These are phyloP conservation scores for Odocoileus virginianus DNA, from an alignment of 2,113 vertebrate genomes.

Conservation along the genomic window DNA sequence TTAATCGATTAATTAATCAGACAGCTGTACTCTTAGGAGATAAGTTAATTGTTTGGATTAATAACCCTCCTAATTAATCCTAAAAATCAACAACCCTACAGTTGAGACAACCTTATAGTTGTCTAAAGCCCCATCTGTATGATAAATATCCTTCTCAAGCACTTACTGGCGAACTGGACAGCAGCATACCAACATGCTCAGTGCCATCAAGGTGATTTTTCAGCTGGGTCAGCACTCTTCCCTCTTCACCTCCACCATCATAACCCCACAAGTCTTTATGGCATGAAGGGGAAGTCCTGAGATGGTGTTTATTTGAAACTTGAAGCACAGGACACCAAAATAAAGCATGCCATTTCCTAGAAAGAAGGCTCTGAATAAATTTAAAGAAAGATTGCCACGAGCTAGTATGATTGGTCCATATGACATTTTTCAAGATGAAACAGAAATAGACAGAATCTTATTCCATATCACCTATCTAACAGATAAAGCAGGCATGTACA, in stretches of 20 bases:
- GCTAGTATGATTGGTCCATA: not conserved
- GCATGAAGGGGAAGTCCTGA: not conserved
- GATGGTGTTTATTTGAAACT: not conserved
- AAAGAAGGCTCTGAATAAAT: not conserved
- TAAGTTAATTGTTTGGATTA: constrained; percentile 83
- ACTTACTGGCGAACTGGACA: constrained; percentile 13
- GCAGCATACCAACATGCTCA: not conserved
- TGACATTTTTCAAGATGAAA: not conserved
- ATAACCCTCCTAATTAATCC: constrained; percentile 82
- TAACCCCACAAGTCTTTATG: not conserved
- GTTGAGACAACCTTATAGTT: constrained; percentile 47
- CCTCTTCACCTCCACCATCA: not conserved
- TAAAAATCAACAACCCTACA: constrained; percentile 75
- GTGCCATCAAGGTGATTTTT: not conserved
- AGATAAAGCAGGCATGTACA: not conserved
- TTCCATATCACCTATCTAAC: not conserved
- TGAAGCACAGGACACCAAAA: not conserved
- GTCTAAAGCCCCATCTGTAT: constrained; percentile 67
- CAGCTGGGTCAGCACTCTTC: not conserved
- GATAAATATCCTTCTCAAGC: constrained; percentile 57
- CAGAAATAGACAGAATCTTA: not conserved
- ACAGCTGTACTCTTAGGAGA: constrained; percentile 77
- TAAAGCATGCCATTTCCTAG: not conserved
- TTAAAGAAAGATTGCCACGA: not conserved
- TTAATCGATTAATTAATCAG: constrained; percentile 81